These are phyloP conservation scores for Euglossa dilemma DNA, from an alignment of 1,140 invertebrate species.

Conservation along the genomic window DNA sequence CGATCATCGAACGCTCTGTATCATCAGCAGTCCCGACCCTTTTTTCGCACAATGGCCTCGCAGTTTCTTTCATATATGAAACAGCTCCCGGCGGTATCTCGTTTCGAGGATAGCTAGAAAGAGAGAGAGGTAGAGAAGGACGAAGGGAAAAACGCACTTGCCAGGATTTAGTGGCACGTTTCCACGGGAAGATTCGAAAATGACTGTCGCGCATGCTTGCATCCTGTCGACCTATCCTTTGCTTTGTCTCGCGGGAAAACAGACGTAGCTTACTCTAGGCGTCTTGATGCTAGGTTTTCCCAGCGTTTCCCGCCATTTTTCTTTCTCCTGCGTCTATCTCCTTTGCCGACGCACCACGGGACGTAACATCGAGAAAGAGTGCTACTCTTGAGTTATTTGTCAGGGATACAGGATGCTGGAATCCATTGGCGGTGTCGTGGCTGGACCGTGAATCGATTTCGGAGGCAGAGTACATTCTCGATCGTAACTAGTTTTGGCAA, in stretches of 20 bases:
- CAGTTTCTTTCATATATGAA: slow-evolving; percentile 69
- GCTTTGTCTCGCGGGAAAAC: slow-evolving; percentile 6
- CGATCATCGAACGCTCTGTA: slow-evolving; percentile 66
- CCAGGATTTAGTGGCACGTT: slow-evolving; percentile 8
- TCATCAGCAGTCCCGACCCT: slow-evolving; percentile 16
- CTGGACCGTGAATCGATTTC: background rate
- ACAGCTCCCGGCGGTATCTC: slow-evolving; percentile 73
- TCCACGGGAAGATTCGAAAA: slow-evolving; percentile 34
- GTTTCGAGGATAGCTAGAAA: slow-evolving; percentile 60
- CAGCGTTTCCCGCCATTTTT: background rate
- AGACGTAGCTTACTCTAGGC: background rate
- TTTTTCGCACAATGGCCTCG: slow-evolving; percentile 62
- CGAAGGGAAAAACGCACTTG: slow-evolving; percentile 20
- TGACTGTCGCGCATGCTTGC: slow-evolving; percentile 34
- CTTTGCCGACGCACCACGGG: background rate
- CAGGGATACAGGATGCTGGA: background rate
- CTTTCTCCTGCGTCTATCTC: background rate
- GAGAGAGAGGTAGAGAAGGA: background rate
- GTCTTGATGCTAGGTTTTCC: background rate
- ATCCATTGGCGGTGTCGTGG: background rate
- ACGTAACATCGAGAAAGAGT: background rate
- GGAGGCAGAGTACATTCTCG: background rate
- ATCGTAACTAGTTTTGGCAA: background rate
- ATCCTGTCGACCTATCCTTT: slow-evolving; percentile 21
- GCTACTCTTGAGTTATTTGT: background rate